Conservation (phyloP, 2,888 invertebrate species). For the Watsonalla cultraria region DNA sequence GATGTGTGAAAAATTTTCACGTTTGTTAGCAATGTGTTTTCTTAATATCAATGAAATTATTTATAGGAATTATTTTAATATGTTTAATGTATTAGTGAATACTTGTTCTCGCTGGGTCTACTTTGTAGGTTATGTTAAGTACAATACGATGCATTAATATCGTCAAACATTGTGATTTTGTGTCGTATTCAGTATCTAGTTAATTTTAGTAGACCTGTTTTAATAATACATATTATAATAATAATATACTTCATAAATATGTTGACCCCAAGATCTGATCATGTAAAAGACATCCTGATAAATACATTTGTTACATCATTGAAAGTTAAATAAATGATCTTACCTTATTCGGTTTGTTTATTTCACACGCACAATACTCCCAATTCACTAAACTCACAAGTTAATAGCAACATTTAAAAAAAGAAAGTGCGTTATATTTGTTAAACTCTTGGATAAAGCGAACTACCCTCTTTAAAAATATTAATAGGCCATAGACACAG, state of each 20-base stretch:
- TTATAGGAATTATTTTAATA: constrained; percentile 2
- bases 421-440: no score
- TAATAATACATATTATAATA: no score
- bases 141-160: no score
- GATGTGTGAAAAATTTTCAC: background rate
- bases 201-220: constrained; percentile 9
- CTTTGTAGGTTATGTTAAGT: constrained; percentile 12
- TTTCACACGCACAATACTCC: background rate
- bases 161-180: no score
- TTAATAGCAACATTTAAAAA: no score
- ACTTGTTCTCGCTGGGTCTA: background rate
- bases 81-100: background rate
- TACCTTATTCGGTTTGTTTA: constrained; percentile 17
- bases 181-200: no score
- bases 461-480: no score
- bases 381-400: background rate
- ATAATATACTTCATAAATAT: constrained; percentile 7
- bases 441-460: no score
- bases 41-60: background rate
- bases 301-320: constrained; percentile 62
- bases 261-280: constrained; percentile 58
- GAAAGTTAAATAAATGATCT: constrained; percentile 61
- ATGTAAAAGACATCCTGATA: constrained; percentile 73
- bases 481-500: no score
- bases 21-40: background rate